Evolutionary conservation across 2,888 invertebrate species (phyloP).

Genomic region (Xiphydria camelus): DNA sequence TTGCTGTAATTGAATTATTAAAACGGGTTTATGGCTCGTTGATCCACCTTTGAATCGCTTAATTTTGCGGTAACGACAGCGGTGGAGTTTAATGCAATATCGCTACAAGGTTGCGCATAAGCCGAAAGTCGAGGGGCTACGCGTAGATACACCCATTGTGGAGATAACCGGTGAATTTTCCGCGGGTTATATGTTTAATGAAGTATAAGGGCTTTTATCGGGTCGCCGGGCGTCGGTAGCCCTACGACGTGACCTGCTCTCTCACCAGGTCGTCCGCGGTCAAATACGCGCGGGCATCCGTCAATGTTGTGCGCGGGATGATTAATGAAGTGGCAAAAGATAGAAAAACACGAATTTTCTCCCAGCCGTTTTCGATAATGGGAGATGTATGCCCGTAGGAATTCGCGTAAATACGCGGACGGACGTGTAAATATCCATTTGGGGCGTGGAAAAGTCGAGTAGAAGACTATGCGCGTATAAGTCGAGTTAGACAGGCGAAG

Average conservation of each 20-base stretch:
- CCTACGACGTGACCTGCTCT: not conserved
- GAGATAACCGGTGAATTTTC: not conserved
- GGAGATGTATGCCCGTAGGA: too few relatives aligned
- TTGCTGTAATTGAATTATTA: slow-evolving; percentile 16
- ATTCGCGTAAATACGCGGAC: too few relatives aligned
- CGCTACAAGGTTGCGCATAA: slow-evolving; percentile 11
- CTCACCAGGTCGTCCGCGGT: not conserved
- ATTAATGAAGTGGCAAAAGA: slow-evolving; percentile 7
- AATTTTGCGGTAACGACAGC: slow-evolving; percentile 16
- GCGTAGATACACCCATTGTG: too few relatives aligned
- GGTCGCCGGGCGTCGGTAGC: slow-evolving; percentile 1
- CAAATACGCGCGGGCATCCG: slow-evolving; percentile 7
- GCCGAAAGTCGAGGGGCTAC: too few relatives aligned
- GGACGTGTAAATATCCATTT: too few relatives aligned
- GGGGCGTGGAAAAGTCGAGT: too few relatives aligned
- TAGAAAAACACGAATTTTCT: slow-evolving; percentile 35
- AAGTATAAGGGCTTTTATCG: slow-evolving; percentile 11
- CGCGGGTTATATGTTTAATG: slow-evolving; percentile 1
- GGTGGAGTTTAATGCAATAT: slow-evolving; percentile 14
- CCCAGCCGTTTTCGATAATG: too few relatives aligned
- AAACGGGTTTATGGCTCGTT: slow-evolving; percentile 19
- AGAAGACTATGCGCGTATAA: too few relatives aligned
- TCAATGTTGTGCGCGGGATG: slow-evolving; percentile 1
- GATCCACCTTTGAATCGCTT: slow-evolving; percentile 19
- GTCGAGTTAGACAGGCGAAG: too few relatives aligned